Base-by-base conservation (phyloP, 92 coral and sea anemone genomes). In the Palythoa caribaeorum region DNA sequence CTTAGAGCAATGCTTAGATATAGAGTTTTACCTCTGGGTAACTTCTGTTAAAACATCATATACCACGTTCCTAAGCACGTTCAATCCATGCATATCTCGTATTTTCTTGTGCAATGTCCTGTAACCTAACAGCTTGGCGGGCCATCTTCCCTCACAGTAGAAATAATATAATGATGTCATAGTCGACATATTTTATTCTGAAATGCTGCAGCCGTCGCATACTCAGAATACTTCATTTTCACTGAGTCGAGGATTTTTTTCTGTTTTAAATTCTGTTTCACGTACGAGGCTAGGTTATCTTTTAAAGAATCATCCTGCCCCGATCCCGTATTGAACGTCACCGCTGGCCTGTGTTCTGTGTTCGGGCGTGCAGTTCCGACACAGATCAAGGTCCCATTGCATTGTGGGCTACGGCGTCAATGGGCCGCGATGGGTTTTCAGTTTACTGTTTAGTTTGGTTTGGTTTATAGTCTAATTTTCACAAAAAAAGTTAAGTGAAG, bases 11-110 rank as follows among this genome's bases (percentile, higher is more conserved):
- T 36, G 48, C 75, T 70, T n/a, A 53, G 59, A 53, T 6, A 53
- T 70, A 70, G 75, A 70, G 75, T 70, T 70, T 70, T 70, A 37
- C 80, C 60, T 76, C 80, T n/a, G 60, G 80, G 60, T 76, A 14
- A 28, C 37, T 14, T 76, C 80, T 38, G 80, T 19, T 19, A 76
- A 14, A 52, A 38, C 80, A n/a, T 76, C 80, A 14, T 76, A 76
- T 19, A 76, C 55, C 10, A 76, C 55, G 80, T 76, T 76, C 80
- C 80, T 76, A 14, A 20, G 80, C 28, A 76, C 80, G 60, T 76
- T 76, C 28, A 38, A 19, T 38, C 51, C 80, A 19, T 76, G 80
- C 38, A 76, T n/a, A 14, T 76, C 51, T 15, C 80, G 38, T 44
- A 38, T 19, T 76, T 76, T 76, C 80, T 76, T 76, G 55, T 38